phyloP scores from a whole-genome alignment of 1,140 invertebrate genomes.

The Aphis gossypii region DNA sequence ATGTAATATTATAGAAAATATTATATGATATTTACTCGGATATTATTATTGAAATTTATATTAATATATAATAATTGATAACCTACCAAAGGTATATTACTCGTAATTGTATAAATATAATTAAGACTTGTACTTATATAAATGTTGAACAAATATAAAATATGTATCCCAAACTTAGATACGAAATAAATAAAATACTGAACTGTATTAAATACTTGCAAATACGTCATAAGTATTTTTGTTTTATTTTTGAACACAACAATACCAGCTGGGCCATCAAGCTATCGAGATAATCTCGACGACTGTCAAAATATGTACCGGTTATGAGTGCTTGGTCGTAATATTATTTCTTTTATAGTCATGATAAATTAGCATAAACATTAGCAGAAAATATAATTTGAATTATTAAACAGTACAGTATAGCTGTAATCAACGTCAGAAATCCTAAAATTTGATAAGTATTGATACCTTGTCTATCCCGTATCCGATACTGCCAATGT shows the following conservation, averaged over 20 bases:
- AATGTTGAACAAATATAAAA: background rate
- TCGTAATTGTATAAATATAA: constrained; percentile 35
- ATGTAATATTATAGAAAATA: constrained; percentile 3
- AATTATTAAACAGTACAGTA: too few species aligned
- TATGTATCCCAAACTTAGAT: constrained; percentile 18
- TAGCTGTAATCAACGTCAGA: too few species aligned
- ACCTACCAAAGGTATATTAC: constrained; percentile 31
- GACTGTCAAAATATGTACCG: too few species aligned
- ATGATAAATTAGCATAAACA: too few species aligned
- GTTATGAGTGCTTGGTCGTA: too few species aligned
- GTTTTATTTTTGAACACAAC: background rate
- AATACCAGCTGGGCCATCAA: background rate
- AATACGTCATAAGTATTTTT: background rate
- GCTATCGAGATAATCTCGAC: too few species aligned
- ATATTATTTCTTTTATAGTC: too few species aligned
- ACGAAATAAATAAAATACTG: background rate
- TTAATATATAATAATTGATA: constrained; percentile 35
- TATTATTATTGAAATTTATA: background rate
- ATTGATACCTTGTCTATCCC: too few species aligned
- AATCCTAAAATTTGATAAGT: too few species aligned
- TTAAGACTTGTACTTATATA: background rate
- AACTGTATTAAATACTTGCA: background rate
- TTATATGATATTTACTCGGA: background rate
- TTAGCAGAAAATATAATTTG: too few species aligned
- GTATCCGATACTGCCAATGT: too few species aligned